A percentile compares a stretch with the other conserved stretches of the same genome.
Evolutionary conservation across 2,888 invertebrate species (phyloP).

Genomic region (Agrilus biguttatus): DNA sequence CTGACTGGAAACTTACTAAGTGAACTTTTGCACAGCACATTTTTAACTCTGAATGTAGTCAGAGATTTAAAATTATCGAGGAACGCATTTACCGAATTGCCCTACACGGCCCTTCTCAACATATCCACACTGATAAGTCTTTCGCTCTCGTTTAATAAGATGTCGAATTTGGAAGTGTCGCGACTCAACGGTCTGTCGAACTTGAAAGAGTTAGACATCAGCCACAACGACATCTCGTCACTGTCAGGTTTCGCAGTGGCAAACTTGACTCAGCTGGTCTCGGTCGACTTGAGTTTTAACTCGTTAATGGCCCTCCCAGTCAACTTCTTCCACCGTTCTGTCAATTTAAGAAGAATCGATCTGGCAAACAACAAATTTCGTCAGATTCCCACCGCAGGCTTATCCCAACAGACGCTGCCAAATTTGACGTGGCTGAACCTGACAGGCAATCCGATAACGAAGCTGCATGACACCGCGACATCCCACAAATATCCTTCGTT

Average conservation of each 20-base stretch:
- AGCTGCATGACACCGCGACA: conserved; percentile 56
- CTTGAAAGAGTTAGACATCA: conserved; percentile 58
- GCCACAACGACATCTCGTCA: conserved; percentile 59
- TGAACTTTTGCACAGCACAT: conserved; percentile 55
- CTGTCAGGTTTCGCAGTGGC: conserved; percentile 63
- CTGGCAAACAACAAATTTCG: conserved; percentile 65
- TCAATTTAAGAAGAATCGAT: conserved; percentile 58
- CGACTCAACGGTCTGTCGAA: conserved; percentile 61
- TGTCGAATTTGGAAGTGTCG: conserved; percentile 60
- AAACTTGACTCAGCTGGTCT: conserved; percentile 56
- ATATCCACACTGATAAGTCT: conserved; percentile 59
- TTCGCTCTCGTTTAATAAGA: conserved; percentile 51
- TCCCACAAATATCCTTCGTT: conserved; percentile 60
- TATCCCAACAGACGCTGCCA: conserved; percentile 60
- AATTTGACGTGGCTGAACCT: conserved; percentile 64
- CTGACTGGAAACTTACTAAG: conserved; percentile 55
- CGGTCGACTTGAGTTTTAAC: conserved; percentile 64
- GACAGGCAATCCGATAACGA: conserved; percentile 65
- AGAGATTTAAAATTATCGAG: conserved; percentile 62
- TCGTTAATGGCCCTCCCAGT: conserved; percentile 60
- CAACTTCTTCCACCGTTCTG: conserved; percentile 65
- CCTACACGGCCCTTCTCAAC: conserved; percentile 64
- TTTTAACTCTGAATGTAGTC: conserved; percentile 57
- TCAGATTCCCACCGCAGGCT: conserved; percentile 61
- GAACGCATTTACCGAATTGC: conserved; percentile 61